phyloP scores from a whole-genome alignment of 2,888 invertebrate genomes.

The Dorcus hopei region DNA sequence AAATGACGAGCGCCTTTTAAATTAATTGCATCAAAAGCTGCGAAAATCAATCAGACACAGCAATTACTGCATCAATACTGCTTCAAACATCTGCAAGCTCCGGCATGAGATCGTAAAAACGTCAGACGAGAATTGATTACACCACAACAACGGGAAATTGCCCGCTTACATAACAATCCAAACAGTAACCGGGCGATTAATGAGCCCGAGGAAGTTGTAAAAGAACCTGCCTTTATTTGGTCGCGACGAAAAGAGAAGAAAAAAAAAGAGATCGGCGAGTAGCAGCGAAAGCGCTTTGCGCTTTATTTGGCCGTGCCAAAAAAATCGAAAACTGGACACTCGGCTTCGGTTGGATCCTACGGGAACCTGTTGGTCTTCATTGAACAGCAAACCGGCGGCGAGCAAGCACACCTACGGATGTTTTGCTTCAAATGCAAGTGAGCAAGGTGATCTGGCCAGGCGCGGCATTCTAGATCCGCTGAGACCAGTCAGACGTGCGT shows the following conservation, averaged over 20 bases:
- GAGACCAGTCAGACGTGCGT: neutral
- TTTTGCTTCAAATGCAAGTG: conserved; percentile 2
- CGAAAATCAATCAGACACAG: no score
- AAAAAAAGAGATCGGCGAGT: neutral
- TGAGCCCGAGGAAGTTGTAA: neutral
- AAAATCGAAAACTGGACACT: no score
- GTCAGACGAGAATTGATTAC: neutral
- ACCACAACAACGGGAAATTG: neutral
- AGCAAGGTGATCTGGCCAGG: conserved; percentile 18
- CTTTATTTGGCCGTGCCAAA: no score
- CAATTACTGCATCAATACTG: no score
- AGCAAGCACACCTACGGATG: conserved; percentile 15
- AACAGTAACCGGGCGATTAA: neutral
- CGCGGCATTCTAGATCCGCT: neutral
- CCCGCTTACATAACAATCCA: neutral
- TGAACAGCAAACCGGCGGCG: no score
- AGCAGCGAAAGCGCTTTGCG: no score
- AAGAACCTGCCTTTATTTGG: neutral
- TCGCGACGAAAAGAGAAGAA: neutral
- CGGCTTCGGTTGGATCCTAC: no score
- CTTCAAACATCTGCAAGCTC: neutral
- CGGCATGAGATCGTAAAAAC: neutral
- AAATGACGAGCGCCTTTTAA: no score
- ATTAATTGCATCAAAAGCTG: no score
- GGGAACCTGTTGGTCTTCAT: no score